Evolutionary conservation across 2,797 vertebrate genomes (phyloP), one percentile per base, ranked within the genome.

Genomic region (Paedocypris micromegethes): DNA sequence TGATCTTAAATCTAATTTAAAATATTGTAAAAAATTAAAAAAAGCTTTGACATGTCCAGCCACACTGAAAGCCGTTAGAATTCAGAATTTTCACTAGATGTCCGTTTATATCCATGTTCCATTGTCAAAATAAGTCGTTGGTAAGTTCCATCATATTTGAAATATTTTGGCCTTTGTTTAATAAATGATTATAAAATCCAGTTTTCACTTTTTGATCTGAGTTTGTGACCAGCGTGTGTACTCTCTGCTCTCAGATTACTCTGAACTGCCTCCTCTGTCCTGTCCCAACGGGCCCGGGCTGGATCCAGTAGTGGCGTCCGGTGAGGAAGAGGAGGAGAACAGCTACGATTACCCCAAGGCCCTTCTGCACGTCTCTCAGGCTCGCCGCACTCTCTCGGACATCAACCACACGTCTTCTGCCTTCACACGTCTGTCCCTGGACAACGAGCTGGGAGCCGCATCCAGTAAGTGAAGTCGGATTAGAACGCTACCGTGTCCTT

Each of bases 321-420:
- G 92, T 6, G 92, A 94, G 0, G 76, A 78, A 0, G 91, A 93
- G 0, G 92, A 93, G 9, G 93, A 97, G 0, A 92, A 92, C 3
- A 85, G 92, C 9, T 98, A 96, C 2, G 94, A 97, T 52, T 78
- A 92, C 62, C 97, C 97, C 58, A 95, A 91, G 56, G 84, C 93
- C 0, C 86, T 89, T 0, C 73, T 94, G 4, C 92, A 92, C 0
- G 38, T 83, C 5, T 85, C 89, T 7, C 74, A 72, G 0, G 86
- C 92, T 2, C 91, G 93, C 3, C 92, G 93, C 59, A 94, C 93
- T 0, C 89, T 96, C 39, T 97, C 94, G 0, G 96, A 98, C 63
- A 86, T 93, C 77, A 92, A 88, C 52, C 89, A 89, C 0, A 73
- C 82, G 37, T 83, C 86, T 0, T 85, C 90, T 50, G 83, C 92